Evolutionary conservation across 2,113 vertebrate species (phyloP).

Genomic region (Cochlearius cochlearius): DNA sequence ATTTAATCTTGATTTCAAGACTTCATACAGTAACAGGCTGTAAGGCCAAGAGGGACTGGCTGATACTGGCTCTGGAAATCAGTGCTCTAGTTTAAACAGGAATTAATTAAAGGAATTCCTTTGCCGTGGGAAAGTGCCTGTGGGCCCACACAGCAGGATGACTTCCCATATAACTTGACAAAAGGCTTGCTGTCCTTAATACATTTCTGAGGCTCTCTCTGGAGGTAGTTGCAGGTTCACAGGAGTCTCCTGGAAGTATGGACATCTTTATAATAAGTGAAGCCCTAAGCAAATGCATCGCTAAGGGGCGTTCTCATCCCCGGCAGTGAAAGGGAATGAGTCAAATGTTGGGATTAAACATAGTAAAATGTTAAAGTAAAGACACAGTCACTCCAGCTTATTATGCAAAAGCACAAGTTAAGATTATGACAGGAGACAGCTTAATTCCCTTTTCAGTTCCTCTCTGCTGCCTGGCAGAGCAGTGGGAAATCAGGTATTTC

Average conservation of each 20-base stretch:
- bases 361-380: neutral
- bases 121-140: neutral
- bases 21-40: neutral
- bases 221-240: neutral
- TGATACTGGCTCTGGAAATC: neutral
- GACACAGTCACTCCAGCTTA: neutral
- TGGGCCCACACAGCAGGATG: neutral
- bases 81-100: neutral
- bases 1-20: neutral
- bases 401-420: neutral
- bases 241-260: neutral
- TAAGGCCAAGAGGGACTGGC: neutral
- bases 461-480: neutral
- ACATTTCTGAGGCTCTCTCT: neutral
- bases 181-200: neutral
- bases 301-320: neutral
- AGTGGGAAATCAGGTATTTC: neutral
- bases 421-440: neutral
- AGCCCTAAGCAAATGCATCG: neutral
- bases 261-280: neutral
- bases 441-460: neutral
- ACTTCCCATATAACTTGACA: neutral
- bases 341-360: neutral
- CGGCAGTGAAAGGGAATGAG: neutral
- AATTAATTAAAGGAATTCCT: neutral